Conservation (phyloP, 2,888 invertebrate genomes). For the Eristalis intricaria region DNA sequence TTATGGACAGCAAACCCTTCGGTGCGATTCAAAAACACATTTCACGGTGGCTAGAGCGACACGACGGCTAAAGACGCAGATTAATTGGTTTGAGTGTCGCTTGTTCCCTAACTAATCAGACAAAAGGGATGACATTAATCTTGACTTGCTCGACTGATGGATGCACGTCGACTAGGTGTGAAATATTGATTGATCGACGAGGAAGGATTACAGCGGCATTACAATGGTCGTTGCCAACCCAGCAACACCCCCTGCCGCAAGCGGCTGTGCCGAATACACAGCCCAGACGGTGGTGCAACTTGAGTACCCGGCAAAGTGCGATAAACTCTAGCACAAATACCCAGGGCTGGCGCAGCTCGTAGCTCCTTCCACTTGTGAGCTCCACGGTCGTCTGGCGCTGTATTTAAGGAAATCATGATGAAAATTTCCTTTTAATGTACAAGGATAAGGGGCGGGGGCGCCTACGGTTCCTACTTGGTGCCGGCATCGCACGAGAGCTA, state of each 20-base stretch:
- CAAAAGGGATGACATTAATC: constrained; percentile 53
- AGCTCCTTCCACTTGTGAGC: constrained; percentile 41
- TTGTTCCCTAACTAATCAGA: constrained; percentile 41
- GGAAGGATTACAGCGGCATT: constrained; percentile 21
- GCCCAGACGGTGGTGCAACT: constrained; percentile 49
- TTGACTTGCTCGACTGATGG: constrained; percentile 36
- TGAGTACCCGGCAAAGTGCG: constrained; percentile 66
- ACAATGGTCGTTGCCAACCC: neutral
- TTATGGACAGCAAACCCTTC: constrained; percentile 17
- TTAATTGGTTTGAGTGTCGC: constrained; percentile 45
- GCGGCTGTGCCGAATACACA: constrained; percentile 6
- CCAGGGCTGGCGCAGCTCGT: neutral
- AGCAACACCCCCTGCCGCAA: too few relatives aligned
- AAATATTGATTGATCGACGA: constrained; percentile 42
- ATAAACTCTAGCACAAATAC: constrained; percentile 64
- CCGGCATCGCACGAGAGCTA: constrained; percentile 31
- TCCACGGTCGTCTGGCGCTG: constrained; percentile 17
- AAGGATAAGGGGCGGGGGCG: neutral
- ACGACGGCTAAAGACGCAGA: constrained; percentile 34
- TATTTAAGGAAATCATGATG: constrained; percentile 64
- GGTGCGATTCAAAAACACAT: constrained; percentile 13
- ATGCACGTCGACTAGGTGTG: constrained; percentile 21
- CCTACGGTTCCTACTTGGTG: neutral
- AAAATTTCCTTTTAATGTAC: constrained; percentile 62
- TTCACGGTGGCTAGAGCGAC: constrained; percentile 25